A percentile compares a stretch with the other conserved stretches of the same genome.
Conservation (phyloP, 2,113 vertebrate species). For the Oenanthe melanoleuca region DNA sequence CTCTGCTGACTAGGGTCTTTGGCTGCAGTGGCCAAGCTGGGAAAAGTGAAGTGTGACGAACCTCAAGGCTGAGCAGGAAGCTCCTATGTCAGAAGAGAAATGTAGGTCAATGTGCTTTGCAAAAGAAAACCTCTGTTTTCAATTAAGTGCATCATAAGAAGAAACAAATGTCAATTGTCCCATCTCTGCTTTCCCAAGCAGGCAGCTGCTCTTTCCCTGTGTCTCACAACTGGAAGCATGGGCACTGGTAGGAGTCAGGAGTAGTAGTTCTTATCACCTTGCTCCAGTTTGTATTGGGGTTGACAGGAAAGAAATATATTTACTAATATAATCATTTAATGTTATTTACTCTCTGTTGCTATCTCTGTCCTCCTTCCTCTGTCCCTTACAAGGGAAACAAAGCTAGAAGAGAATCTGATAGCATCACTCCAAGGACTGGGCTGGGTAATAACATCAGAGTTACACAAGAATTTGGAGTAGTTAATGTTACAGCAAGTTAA, state of each 20-base stretch:
- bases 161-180: neutral
- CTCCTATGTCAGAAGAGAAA: neutral
- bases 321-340: neutral
- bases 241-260: neutral
- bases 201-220: neutral
- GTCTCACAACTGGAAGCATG: neutral
- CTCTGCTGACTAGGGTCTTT: neutral
- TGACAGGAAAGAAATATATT: slow-evolving; percentile 40
- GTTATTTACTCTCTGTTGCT: slow-evolving; percentile 12
- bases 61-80: neutral
- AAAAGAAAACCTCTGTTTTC: neutral
- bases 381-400: slow-evolving; percentile 4
- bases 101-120: neutral
- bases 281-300: neutral
- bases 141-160: neutral
- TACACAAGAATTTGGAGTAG: neutral
- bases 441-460: neutral
- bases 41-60: neutral
- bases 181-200: neutral
- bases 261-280: neutral
- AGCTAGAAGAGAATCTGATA: neutral
- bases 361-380: slow-evolving; percentile 35
- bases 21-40: neutral
- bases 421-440: neutral
- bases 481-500: neutral